Percentiles rank a stretch among this genome's conserved stretches.
These are phyloP conservation scores for Dascillus cervinus DNA, from an alignment of 2,888 invertebrate genomes.

Conservation along the genomic window DNA sequence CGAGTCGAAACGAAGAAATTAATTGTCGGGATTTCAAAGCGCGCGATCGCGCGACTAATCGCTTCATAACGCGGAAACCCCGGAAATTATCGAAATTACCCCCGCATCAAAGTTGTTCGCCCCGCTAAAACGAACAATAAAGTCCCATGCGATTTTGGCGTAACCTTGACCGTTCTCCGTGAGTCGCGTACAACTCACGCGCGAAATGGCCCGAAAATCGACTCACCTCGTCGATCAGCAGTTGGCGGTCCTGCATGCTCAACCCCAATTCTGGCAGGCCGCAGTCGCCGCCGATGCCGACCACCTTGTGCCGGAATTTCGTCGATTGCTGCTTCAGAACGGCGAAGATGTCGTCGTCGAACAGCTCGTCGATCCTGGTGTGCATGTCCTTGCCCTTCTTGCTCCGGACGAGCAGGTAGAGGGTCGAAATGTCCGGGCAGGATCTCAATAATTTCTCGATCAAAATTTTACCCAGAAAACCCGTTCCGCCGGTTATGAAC, in stretches of 20 bases:
- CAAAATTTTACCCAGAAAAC: constrained; percentile 49
- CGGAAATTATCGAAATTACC: too few relatives aligned
- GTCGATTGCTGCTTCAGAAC: constrained; percentile 49
- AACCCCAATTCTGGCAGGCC: constrained; percentile 53
- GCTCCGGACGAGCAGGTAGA: constrained; percentile 50
- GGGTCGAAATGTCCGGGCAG: constrained; percentile 46
- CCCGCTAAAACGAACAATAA: too few relatives aligned
- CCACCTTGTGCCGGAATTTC: constrained; percentile 54
- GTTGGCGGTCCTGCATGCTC: constrained; percentile 47
- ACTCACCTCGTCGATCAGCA: constrained; percentile 44
- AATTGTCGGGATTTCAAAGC: too few relatives aligned
- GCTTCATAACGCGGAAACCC: too few relatives aligned
- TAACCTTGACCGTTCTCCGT: too few relatives aligned
- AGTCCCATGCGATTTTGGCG: too few relatives aligned
- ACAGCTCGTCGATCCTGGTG: constrained; percentile 58
- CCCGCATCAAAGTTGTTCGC: too few relatives aligned
- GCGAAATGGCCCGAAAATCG: neutral
- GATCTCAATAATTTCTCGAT: constrained; percentile 53
- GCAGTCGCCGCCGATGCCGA: constrained; percentile 52
- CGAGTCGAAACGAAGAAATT: too few relatives aligned
- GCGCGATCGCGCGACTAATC: too few relatives aligned
- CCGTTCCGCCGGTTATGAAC: constrained; percentile 46
- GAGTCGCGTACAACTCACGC: neutral
- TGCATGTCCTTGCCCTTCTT: constrained; percentile 58
- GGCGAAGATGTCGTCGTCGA: constrained; percentile 58